Conservation (phyloP, 2,888 invertebrate species). For the Metellina segmentata region DNA sequence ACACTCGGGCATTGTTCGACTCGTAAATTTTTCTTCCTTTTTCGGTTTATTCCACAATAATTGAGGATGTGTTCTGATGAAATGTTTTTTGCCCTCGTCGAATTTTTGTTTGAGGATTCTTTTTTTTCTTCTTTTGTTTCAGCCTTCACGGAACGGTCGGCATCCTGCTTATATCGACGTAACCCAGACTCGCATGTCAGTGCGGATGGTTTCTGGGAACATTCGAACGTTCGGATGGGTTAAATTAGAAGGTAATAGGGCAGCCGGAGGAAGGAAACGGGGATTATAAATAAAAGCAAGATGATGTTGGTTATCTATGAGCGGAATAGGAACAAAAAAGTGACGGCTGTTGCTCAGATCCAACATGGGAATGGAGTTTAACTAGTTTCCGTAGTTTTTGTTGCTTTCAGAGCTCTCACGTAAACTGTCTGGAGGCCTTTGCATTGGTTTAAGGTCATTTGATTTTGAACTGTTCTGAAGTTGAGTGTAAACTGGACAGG, state of each 20-base stretch:
- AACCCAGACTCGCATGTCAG: conserved; percentile 37
- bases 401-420: neutral
- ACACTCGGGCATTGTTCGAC: neutral
- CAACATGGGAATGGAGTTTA: neutral
- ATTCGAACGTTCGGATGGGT: neutral
- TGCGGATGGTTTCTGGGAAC: conserved; percentile 5
- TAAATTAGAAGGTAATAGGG: conserved; percentile 34
- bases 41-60: neutral
- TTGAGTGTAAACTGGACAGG: too few species aligned
- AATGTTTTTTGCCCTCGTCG: conserved; percentile 31
- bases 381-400: neutral
- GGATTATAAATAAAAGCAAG: neutral
- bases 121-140: conserved; percentile 35
- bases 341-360: neutral
- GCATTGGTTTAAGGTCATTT: neutral
- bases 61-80: conserved; percentile 34
- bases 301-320: neutral
- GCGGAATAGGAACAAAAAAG: neutral
- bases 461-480: neutral
- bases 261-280: neutral
- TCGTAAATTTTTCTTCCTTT: neutral
- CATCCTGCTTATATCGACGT: conserved; percentile 32
- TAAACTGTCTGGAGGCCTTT: neutral
- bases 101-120: conserved; percentile 30
- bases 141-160: conserved; percentile 44